Conservation (phyloP, 2,113 vertebrate genomes). For the Lepisosteus oculatus region DNA sequence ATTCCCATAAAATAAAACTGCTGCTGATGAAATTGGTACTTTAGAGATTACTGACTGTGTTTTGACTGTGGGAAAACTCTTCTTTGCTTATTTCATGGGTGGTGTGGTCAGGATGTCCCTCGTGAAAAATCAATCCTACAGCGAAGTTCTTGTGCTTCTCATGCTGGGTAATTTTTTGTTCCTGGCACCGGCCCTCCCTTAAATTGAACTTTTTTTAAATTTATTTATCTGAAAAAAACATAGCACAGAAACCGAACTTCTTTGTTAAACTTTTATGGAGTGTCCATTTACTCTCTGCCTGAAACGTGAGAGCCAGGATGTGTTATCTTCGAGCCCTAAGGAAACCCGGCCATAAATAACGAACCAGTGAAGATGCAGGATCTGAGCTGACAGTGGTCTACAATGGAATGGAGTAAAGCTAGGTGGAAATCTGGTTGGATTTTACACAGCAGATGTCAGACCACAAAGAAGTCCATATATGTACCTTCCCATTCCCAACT, state of each 20-base stretch:
- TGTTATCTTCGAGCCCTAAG: not conserved
- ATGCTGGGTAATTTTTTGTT: too few species aligned
- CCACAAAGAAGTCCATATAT: slow-evolving; percentile 2
- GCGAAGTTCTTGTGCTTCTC: too few species aligned
- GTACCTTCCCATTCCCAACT: slow-evolving; percentile 3
- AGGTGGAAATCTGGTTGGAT: not conserved
- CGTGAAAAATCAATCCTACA: not conserved
- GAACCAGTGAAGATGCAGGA: not conserved
- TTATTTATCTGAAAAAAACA: too few species aligned
- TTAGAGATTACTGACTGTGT: not conserved
- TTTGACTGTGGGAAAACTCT: not conserved
- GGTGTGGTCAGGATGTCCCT: not conserved
- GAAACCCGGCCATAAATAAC: too few species aligned
- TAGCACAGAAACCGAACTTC: too few species aligned
- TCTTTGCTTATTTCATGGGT: not conserved
- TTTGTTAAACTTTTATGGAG: not conserved
- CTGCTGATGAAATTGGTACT: not conserved
- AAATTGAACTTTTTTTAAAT: too few species aligned
- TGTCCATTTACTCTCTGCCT: not conserved
- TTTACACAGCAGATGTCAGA: slow-evolving; percentile 5
- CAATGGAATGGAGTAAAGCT: not conserved
- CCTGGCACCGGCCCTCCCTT: too few species aligned
- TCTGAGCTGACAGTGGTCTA: not conserved
- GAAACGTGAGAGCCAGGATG: not conserved
- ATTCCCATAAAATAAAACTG: slow-evolving; percentile 13